phyloP scores from a whole-genome alignment of 2,888 invertebrate species.

The Nymphalis urticae region DNA sequence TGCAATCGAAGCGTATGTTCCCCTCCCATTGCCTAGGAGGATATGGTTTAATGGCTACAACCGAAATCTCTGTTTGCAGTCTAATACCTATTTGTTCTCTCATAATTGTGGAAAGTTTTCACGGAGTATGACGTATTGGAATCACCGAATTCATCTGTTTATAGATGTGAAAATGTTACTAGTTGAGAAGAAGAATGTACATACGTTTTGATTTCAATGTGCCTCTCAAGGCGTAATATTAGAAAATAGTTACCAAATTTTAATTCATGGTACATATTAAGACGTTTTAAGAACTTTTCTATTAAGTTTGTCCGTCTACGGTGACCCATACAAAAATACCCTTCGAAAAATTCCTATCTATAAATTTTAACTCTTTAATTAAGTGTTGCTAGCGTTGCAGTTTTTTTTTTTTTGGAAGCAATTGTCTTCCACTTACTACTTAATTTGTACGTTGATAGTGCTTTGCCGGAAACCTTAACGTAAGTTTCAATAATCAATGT shows the following conservation, averaged over 20 bases:
- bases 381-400: no score
- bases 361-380: no score
- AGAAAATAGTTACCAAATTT: conserved; percentile 10
- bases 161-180: neutral
- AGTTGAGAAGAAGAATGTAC: neutral
- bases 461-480: no score
- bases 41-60: conserved; percentile 67
- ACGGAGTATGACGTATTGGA: conserved; percentile 6
- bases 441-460: no score
- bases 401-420: no score
- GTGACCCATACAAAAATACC: no score
- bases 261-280: no score
- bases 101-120: conserved; percentile 68
- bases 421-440: no score
- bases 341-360: no score
- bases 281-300: no score
- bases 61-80: conserved; percentile 68
- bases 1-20: conserved; percentile 59
- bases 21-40: conserved; percentile 46
- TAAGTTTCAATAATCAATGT: no score
- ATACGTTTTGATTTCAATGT: neutral
- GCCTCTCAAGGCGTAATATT: neutral
- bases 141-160: neutral
- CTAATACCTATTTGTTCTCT: conserved; percentile 71
- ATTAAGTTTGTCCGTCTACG: no score